A percentile compares a stretch with the other conserved stretches of the same genome.
phyloP scores from a whole-genome alignment of 2,888 invertebrate species.

The Panopea generosa region DNA sequence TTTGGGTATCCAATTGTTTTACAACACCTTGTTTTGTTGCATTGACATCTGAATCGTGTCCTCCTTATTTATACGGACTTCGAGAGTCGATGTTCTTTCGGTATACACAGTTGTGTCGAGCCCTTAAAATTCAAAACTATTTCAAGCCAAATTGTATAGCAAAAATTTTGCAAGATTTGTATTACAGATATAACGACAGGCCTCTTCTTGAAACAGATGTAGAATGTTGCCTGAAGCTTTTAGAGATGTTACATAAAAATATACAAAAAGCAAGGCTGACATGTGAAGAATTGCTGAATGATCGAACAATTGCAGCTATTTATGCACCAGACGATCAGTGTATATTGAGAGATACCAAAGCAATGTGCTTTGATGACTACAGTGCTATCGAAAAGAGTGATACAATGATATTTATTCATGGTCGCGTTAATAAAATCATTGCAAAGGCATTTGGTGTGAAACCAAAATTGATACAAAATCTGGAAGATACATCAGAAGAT shows the following conservation, averaged over 20 bases:
- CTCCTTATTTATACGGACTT: slow-evolving; percentile 11
- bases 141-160: not conserved
- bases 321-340: slow-evolving; percentile 67
- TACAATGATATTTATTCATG: slow-evolving; percentile 42
- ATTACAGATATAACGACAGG: not conserved
- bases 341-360: slow-evolving; percentile 56
- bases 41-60: not conserved
- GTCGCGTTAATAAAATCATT: slow-evolving; percentile 17
- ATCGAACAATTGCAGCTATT: slow-evolving; percentile 16
- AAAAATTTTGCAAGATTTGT: not conserved
- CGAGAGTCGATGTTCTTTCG: not conserved
- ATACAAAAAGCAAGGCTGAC: not conserved
- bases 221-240: not conserved
- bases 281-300: not conserved
- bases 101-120: not conserved
- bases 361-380: slow-evolving; percentile 75
- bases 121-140: slow-evolving; percentile 1
- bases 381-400: slow-evolving; percentile 66
- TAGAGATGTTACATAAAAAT: not conserved
- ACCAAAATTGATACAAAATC: slow-evolving; percentile 57
- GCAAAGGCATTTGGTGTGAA: slow-evolving; percentile 34
- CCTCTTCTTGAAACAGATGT: not conserved
- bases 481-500: slow-evolving; percentile 68
- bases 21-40: not conserved
- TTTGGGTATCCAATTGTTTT: slow-evolving; percentile 4